Evolutionary conservation across 2,113 vertebrate species (phyloP).

Genomic region (Pelvicachromis taeniatus): DNA sequence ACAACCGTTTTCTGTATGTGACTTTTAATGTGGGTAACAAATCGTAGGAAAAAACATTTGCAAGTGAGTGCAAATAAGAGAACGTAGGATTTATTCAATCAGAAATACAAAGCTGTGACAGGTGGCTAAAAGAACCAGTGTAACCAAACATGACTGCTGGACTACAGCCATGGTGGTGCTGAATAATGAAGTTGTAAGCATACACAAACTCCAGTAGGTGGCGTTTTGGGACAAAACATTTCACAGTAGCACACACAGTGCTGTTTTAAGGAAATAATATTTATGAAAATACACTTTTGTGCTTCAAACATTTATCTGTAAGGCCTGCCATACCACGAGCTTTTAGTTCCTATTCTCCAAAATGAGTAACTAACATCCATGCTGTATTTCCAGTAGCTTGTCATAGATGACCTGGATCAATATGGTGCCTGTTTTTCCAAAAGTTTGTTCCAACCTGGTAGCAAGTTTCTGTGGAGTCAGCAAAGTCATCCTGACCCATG

Average conservation of each 20-base stretch:
- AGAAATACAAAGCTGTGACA: background rate
- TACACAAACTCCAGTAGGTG: background rate
- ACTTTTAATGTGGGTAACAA: background rate
- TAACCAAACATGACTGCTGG: background rate
- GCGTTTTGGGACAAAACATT: background rate
- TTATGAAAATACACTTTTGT: background rate
- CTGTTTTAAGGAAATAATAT: background rate
- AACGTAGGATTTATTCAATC: background rate
- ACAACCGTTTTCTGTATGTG: fast-evolving
- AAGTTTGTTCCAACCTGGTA: background rate
- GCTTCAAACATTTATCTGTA: background rate
- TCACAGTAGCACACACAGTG: background rate
- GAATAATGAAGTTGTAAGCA: background rate
- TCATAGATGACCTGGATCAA: background rate
- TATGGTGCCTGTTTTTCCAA: background rate
- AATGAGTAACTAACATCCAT: background rate
- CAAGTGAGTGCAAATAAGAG: background rate
- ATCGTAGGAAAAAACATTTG: background rate
- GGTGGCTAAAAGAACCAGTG: background rate
- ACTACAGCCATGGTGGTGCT: background rate
- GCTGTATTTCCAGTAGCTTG: background rate
- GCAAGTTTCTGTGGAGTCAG: background rate
- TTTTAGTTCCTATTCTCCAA: background rate
- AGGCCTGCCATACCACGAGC: background rate
- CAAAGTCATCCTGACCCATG: too few species aligned